Percentiles rank a stretch among this genome's conserved stretches.
Evolutionary conservation across 2,113 vertebrate genomes (phyloP).

Genomic region (Coracopsis vasa): DNA sequence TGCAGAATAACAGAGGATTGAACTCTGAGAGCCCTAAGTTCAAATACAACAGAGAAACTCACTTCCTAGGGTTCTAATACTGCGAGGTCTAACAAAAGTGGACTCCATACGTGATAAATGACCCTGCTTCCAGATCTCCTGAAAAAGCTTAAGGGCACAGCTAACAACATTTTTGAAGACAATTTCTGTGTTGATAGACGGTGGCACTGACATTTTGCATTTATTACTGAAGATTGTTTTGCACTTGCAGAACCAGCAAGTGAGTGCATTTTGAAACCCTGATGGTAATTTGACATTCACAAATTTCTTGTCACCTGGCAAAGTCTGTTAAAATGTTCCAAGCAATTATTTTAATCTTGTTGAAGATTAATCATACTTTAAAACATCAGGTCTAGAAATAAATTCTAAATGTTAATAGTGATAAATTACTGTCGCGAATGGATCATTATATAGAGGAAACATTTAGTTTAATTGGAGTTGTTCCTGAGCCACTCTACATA

Average conservation of each 20-base stretch:
- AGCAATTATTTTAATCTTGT: constrained; percentile 48
- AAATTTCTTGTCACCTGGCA: constrained; percentile 47
- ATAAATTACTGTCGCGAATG: not conserved
- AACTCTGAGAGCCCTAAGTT: not conserved
- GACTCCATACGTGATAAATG: not conserved
- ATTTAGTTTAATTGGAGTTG: constrained; percentile 36
- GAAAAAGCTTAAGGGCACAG: not conserved
- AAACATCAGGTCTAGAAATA: constrained; percentile 39
- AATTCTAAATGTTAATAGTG: constrained; percentile 40
- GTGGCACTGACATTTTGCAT: constrained; percentile 21
- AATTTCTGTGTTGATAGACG: not conserved
- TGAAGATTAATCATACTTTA: constrained; percentile 42
- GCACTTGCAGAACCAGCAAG: not conserved
- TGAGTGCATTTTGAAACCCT: constrained; percentile 2
- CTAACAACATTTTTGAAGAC: not conserved
- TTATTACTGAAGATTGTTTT: constrained; percentile 34
- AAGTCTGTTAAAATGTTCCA: constrained; percentile 33
- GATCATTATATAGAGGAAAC: constrained; percentile 42
- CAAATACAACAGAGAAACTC: not conserved
- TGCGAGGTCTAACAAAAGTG: not conserved
- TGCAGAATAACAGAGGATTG: not conserved
- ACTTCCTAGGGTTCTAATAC: not conserved
- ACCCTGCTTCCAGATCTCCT: not conserved
- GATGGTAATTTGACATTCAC: constrained; percentile 28
- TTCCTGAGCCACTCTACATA: not conserved